Evolutionary conservation across 1,140 invertebrate genomes (phyloP).

Genomic region (Drosophila melanica): DNA sequence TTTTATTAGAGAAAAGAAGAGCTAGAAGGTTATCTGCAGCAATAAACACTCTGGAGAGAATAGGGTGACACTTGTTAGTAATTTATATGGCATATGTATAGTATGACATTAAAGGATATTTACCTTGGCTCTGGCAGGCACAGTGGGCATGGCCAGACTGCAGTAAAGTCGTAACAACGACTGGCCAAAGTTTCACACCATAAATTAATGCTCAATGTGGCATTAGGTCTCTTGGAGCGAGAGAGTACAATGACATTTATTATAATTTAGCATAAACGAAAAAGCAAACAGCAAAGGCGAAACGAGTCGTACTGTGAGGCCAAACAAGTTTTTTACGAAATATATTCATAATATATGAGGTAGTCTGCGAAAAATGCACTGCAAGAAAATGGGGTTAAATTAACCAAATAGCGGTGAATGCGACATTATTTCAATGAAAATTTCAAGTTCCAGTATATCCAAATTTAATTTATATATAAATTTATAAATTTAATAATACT

Average conservation of each 20-base stretch:
- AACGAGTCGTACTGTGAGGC: slow-evolving; percentile 7
- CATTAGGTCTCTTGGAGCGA: slow-evolving; percentile 31
- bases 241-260: slow-evolving; percentile 73
- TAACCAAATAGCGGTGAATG: too few species aligned
- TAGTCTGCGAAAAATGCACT: slow-evolving; percentile 23
- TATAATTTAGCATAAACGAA: slow-evolving; percentile 64
- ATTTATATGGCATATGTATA: slow-evolving; percentile 25
- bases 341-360: slow-evolving; percentile 50
- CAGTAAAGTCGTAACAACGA: slow-evolving; percentile 15
- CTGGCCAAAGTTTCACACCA: slow-evolving; percentile 65
- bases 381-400: not conserved
- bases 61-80: not conserved
- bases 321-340: slow-evolving; percentile 1
- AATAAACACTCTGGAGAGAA: not conserved
- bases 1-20: too few species aligned
- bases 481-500: too few species aligned
- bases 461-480: too few species aligned
- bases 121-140: slow-evolving; percentile 12
- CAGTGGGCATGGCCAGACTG: slow-evolving; percentile 12
- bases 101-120: slow-evolving; percentile 36
- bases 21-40: not conserved
- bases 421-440: not conserved
- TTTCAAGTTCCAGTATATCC: not conserved
- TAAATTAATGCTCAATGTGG: slow-evolving; percentile 77
- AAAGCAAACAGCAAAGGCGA: slow-evolving; percentile 21